Evolutionary conservation across 2,797 vertebrate species (phyloP).

Genomic region (Sebastes umbrosus): DNA sequence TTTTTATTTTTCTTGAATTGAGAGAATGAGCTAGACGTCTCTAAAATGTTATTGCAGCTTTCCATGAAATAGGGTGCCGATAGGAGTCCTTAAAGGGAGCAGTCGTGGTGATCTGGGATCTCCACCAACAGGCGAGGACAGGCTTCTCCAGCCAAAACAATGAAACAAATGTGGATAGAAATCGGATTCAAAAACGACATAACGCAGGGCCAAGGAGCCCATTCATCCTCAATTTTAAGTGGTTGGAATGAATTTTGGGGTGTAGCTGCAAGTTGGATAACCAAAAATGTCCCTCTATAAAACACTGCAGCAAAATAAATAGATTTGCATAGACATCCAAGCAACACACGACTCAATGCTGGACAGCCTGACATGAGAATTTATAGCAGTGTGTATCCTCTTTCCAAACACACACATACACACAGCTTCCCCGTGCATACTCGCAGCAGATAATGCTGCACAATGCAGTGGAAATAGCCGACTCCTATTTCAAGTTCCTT

Average conservation of each 20-base stretch:
- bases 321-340: neutral
- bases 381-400: neutral
- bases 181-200: constrained; percentile 4
- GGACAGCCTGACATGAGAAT: constrained; percentile 8
- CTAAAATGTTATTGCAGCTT: constrained; percentile 19
- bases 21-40: constrained; percentile 8
- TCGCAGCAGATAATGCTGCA: constrained; percentile 48
- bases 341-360: neutral
- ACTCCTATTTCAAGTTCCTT: constrained; percentile 53
- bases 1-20: constrained; percentile 7
- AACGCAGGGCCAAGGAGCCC: neutral
- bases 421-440: constrained; percentile 23
- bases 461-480: constrained; percentile 39
- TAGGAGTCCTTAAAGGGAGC: constrained; percentile 11
- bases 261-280: neutral
- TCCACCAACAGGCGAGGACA: constrained; percentile 2
- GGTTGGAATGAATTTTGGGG: neutral
- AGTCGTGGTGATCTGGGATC: constrained; percentile 19
- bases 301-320: neutral
- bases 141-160: neutral
- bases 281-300: neutral
- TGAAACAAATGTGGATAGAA: constrained; percentile 10
- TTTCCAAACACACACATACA: constrained; percentile 2
- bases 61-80: constrained; percentile 11
- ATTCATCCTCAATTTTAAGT: neutral